A percentile compares a stretch with the other conserved stretches of the same genome.
These are phyloP conservation scores for Calypte anna DNA, from an alignment of 2,113 vertebrate genomes.

Conservation along the genomic window DNA sequence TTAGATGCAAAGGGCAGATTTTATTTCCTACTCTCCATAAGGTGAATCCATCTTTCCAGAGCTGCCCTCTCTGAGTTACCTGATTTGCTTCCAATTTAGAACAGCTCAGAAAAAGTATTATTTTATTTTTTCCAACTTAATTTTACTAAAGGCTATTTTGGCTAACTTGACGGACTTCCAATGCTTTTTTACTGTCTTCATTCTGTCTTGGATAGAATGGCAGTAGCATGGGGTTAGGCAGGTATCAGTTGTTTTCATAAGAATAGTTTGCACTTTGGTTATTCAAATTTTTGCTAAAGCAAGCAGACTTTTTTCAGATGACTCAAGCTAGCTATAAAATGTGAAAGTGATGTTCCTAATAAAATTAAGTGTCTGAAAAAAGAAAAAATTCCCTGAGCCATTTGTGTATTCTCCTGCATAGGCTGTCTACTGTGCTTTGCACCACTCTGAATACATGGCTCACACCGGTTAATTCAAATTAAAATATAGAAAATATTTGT, in stretches of 20 bases:
- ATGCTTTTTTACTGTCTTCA: neutral
- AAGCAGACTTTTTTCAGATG: neutral
- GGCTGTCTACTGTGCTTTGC: neutral
- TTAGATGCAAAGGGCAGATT: neutral
- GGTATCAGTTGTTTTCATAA: neutral
- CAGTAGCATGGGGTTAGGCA: neutral
- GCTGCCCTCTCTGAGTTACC: neutral
- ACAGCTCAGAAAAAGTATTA: neutral
- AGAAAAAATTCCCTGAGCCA: neutral
- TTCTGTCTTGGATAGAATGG: neutral
- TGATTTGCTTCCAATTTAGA: neutral
- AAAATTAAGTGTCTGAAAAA: neutral
- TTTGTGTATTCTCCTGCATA: neutral
- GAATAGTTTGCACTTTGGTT: neutral
- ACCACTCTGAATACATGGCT: neutral
- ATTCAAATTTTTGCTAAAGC: neutral
- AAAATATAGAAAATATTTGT: neutral
- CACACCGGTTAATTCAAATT: neutral
- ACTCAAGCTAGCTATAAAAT: neutral
- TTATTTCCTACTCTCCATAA: neutral
- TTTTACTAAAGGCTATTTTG: constrained; percentile 1
- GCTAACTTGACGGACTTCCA: neutral
- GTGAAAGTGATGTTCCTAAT: neutral
- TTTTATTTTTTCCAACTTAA: neutral
- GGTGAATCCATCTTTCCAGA: neutral